Evolutionary conservation across 1,140 invertebrate genomes (phyloP).

Genomic region (Drosophila pseudoobscura): DNA sequence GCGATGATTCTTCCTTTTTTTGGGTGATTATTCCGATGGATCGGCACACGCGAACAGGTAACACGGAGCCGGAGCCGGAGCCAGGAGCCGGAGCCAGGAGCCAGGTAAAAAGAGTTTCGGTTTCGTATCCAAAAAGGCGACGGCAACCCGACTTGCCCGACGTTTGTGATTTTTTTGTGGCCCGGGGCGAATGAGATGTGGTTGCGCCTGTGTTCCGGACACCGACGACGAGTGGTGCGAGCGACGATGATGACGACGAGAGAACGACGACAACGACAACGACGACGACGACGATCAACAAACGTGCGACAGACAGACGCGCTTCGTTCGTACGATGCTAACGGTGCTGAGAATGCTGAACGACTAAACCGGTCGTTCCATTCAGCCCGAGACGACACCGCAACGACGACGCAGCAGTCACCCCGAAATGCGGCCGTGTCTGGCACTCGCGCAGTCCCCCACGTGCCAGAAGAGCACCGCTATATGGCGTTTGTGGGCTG

Average conservation of each 20-base stretch:
- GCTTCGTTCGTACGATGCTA: slow-evolving; percentile 65
- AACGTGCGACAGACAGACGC: slow-evolving; percentile 29
- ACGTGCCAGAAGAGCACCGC: slow-evolving; percentile 33
- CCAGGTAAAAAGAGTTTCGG: too few relatives aligned
- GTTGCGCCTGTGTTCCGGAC: slow-evolving; percentile 12
- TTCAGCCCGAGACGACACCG: slow-evolving; percentile 25
- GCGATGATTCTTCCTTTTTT: slow-evolving; percentile 29
- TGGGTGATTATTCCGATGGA: slow-evolving; percentile 9
- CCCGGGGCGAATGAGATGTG: too few relatives aligned
- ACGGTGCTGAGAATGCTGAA: slow-evolving; percentile 74
- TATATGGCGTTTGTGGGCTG: not conserved
- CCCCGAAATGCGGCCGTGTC: slow-evolving; percentile 52
- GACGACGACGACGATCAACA: slow-evolving; percentile 18
- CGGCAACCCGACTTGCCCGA: too few relatives aligned
- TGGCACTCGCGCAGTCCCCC: not conserved
- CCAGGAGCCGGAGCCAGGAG: too few relatives aligned
- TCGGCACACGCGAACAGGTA: slow-evolving; percentile 10
- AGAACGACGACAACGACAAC: slow-evolving; percentile 19
- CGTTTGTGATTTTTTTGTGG: too few relatives aligned
- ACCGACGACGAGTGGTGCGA: slow-evolving; percentile 24
- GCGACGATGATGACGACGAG: slow-evolving; percentile 39
- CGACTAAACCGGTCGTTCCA: slow-evolving; percentile 70
- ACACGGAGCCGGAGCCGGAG: too few relatives aligned
- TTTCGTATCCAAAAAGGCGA: too few relatives aligned
- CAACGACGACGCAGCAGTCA: slow-evolving; percentile 28